phyloP scores from a whole-genome alignment of 2,797 vertebrate species.

The Chelon labrosus region DNA sequence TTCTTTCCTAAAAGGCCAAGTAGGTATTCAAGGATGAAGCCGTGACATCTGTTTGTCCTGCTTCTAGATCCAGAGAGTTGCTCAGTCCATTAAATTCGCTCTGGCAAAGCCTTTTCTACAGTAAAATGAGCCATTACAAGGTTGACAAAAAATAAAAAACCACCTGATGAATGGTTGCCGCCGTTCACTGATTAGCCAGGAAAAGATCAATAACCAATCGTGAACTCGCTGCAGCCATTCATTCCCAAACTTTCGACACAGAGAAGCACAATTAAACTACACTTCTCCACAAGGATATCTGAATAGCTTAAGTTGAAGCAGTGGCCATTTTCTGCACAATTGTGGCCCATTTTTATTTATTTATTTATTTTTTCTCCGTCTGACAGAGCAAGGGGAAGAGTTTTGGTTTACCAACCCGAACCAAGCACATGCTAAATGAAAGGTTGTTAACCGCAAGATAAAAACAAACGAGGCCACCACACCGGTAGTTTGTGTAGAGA shows the following conservation, averaged over 20 bases:
- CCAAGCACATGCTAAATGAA: conserved; percentile 48
- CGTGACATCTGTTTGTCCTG: conserved; percentile 8
- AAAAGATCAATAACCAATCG: conserved; percentile 24
- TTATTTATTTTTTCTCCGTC: neutral
- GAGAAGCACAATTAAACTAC: neutral
- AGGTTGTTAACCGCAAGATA: conserved; percentile 60
- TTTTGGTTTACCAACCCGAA: conserved; percentile 36
- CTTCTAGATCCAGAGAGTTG: conserved; percentile 9
- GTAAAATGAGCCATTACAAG: conserved; percentile 30
- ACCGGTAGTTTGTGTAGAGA: conserved; percentile 51
- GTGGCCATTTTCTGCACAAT: conserved; percentile 22
- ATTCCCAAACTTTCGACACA: neutral
- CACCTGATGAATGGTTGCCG: neutral
- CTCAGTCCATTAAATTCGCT: conserved; percentile 6
- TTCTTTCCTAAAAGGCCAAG: neutral
- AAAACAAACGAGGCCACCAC: conserved; percentile 68
- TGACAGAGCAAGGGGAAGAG: conserved; percentile 15
- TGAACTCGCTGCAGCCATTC: conserved; percentile 6
- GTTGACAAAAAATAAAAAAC: conserved; percentile 3
- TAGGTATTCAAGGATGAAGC: conserved; percentile 6
- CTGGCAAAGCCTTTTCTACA: conserved; percentile 11
- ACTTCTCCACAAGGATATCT: neutral
- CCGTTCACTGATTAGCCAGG: neutral
- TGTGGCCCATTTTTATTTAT: neutral
- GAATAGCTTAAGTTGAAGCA: conserved; percentile 10